phyloP scores from a whole-genome alignment of 2,888 invertebrate genomes.

The Eugnorisma glareosa region DNA sequence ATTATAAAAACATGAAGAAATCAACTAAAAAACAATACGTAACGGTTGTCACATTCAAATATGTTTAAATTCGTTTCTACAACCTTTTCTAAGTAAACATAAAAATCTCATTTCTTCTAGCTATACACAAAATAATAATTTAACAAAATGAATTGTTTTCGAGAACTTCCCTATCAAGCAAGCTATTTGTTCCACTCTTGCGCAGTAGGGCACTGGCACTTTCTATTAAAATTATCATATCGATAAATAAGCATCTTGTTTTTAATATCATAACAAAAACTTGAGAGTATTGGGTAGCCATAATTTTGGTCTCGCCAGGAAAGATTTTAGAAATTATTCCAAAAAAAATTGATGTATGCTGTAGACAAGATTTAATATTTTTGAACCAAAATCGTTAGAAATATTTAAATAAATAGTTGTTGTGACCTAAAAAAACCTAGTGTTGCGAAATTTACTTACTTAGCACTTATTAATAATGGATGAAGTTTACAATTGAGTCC shows the following conservation, averaged over 20 bases:
- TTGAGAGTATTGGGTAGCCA: conserved; percentile 67
- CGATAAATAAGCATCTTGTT: conserved; percentile 79
- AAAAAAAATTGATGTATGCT: neutral
- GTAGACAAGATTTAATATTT: neutral
- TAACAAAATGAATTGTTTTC: conserved; percentile 81
- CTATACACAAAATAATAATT: conserved; percentile 69
- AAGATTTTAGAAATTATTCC: neutral
- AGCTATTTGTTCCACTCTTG: conserved; percentile 88
- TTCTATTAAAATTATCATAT: conserved; percentile 89
- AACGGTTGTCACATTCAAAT: conserved; percentile 51
- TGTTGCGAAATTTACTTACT: neutral
- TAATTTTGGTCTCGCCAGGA: conserved; percentile 32
- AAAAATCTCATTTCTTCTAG: conserved; percentile 58
- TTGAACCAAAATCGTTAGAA: neutral
- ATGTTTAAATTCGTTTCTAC: conserved; percentile 37
- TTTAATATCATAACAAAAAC: conserved; percentile 71
- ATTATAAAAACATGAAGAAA: conserved; percentile 23
- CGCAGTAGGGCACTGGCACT: conserved; percentile 88
- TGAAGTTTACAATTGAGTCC: neutral
- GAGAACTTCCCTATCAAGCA: conserved; percentile 75
- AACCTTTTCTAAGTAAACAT: conserved; percentile 54
- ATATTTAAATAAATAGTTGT: neutral
- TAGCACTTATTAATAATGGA: neutral
- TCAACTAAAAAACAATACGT: conserved; percentile 8
- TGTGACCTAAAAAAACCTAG: neutral